These are phyloP conservation scores for Parapristionchus giblindavisi DNA, from an alignment of 2,888 invertebrate genomes.

Conservation along the genomic window DNA sequence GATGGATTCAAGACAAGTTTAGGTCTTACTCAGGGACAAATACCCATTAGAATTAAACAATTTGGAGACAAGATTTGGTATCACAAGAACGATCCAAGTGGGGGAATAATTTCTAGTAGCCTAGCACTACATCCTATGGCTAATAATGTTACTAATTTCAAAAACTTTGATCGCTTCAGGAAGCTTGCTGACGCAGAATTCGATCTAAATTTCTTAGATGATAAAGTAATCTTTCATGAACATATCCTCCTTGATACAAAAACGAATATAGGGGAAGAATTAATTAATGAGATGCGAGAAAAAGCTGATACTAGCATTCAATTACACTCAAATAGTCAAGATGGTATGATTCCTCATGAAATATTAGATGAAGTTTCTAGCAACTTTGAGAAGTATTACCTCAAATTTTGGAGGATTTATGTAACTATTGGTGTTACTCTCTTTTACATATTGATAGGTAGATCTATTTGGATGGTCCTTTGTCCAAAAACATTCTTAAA, in stretches of 20 bases:
- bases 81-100: too few relatives aligned
- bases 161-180: too few relatives aligned
- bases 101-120: constrained; percentile 43
- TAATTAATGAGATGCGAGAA: too few relatives aligned
- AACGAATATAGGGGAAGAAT: too few relatives aligned
- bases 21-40: constrained; percentile 49
- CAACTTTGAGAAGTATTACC: constrained; percentile 43
- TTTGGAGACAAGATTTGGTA: constrained; percentile 46
- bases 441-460: constrained; percentile 46
- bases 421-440: constrained; percentile 48
- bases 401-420: constrained; percentile 50
- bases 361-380: constrained; percentile 44
- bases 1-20: constrained; percentile 42
- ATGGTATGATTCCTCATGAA: too few relatives aligned
- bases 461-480: constrained; percentile 45
- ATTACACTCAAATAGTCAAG: too few relatives aligned
- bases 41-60: constrained; percentile 45
- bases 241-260: too few relatives aligned
- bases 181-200: too few relatives aligned
- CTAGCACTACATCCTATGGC: constrained; percentile 42
- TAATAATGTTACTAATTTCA: constrained; percentile 42
- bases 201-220: constrained; percentile 42
- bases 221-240: too few relatives aligned
- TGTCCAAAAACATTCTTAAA: too few relatives aligned
- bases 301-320: too few relatives aligned